Base-by-base conservation (phyloP, 2,113 vertebrate genomes). In the Varanus salvator region DNA sequence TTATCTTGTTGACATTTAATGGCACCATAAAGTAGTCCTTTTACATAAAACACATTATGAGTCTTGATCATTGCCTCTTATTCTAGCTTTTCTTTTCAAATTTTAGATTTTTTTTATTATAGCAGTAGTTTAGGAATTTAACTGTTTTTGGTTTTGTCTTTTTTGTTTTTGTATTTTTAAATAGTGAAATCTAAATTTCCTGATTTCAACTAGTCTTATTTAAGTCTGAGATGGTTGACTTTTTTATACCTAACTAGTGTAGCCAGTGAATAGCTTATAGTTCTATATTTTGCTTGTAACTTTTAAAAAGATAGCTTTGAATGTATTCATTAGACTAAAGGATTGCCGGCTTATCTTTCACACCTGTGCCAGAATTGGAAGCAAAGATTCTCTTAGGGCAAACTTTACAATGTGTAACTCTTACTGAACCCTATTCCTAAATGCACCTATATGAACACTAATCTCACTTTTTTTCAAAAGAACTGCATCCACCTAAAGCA, bases 121-220 rank as follows among this genome's bases (percentile, higher is more conserved):
- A 96, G 90, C 88, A 92, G 85, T 97, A 97, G 96, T 60, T 94
- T 92, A 95, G 94, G 93, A 84, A 87, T 38, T 87, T 95, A 96
- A 95, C 90, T 92, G 92, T 94, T 96, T 48, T 93, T 84, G 50
- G 52, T 89, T 82, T 80, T 88, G 31, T 81, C n/a, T 38, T 44
- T 8, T 3, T 44, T 87, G 29, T 80, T 83, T 89, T 89, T 57
- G 31, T 83, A 94, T 95, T 52, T 91, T 88, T 90, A 81, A 92
- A 92, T 94, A 95, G 93, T 97, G 95, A 96, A 96, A 95, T 95
- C 95, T 93, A 85, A 94, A 80, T 95, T 96, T 96, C 92, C 93
- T 95, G 91, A 89, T 97, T 97, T 98, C 94, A 96, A 96, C 72
- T 93, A 97, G 97, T 98, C 96, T 98, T 98, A 98, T 98, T 98